Base-by-base conservation (phyloP, 2,888 invertebrate species). In the Archips crataeganus region DNA sequence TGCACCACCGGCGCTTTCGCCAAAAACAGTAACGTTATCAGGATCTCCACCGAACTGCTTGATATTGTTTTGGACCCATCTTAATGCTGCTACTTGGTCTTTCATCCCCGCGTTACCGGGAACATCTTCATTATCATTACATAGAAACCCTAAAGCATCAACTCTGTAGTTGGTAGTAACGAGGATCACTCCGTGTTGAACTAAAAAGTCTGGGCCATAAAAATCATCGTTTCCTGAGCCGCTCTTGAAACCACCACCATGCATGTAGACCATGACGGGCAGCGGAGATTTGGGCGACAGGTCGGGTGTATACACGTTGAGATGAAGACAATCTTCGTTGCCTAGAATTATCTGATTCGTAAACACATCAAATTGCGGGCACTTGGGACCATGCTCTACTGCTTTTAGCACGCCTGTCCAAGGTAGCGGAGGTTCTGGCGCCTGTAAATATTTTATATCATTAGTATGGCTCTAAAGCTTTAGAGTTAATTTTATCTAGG, bases 71-170 rank as follows among this genome's bases (percentile, higher is more conserved):
- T 85, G 80, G 8, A 89, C 78, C 89, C 89, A 90, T 74, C 76
- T 83, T 0, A 90, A 76, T 0, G 89, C 89, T 42, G 81, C 79
- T 0, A 88, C 86, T 80, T 90, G 90, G 65, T 90, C 90, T 75
- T 90, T 90, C 79, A 90, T 77, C 0, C 86, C 90, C 11, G 89
- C 87, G 60, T 90, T 90, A 4, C 90, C 90, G 2, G 90, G 87
- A 0, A 86, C 85, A 11, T 89, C 86, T 77, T 81, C 77, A 13
- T 80, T 86, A 39, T 88, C 86, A 6, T 89, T 72, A 42, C 85
- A 85, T 4, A 90, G 81, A 67, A 89, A 90, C 13, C 90, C 90
- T 0, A 90, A 71, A 0, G 78, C 82, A 74, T 86, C 90, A 0
- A 90, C 76, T 71, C 90, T 82, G 72, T 88, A 89, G 79, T 90